Percentiles rank a stretch among this genome's conserved stretches.
Evolutionary conservation across 2,888 invertebrate species (phyloP).

Genomic region (Anorthoa munda): DNA sequence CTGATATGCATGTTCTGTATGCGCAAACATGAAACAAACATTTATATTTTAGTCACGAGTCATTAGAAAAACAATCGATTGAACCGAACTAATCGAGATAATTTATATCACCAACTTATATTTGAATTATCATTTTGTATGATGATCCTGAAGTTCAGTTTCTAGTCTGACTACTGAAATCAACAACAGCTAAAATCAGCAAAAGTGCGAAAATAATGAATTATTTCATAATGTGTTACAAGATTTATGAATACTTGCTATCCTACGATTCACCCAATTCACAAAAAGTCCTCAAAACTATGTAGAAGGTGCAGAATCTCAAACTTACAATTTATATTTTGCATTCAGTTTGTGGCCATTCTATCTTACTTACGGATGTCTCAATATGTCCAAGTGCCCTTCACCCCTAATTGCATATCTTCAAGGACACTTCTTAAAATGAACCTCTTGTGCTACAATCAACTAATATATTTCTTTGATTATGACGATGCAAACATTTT

Average conservation of each 20-base stretch:
- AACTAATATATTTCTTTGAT: background rate
- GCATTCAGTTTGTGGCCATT: conserved; percentile 1
- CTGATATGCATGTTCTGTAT: conserved; percentile 40
- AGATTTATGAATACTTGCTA: background rate
- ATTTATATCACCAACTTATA: background rate
- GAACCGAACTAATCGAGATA: background rate
- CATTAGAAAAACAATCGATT: conserved; percentile 17
- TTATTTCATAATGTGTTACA: background rate
- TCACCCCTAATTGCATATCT: conserved; percentile 10
- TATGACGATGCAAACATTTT: background rate
- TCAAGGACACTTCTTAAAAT: background rate
- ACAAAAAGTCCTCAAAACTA: background rate
- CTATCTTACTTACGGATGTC: conserved; percentile 35
- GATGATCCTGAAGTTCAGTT: background rate
- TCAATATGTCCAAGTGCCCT: conserved; percentile 15
- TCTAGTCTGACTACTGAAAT: background rate
- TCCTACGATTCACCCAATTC: conserved; percentile 6
- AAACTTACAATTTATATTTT: background rate
- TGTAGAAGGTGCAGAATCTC: background rate
- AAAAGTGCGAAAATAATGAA: background rate
- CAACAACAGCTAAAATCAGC: background rate
- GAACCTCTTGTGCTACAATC: background rate
- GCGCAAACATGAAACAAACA: conserved; percentile 16
- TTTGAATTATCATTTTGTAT: background rate
- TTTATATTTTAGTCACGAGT: conserved; percentile 15